Evolutionary conservation across 2,113 vertebrate genomes (phyloP).

Genomic region (Microcebus tavaratra): DNA sequence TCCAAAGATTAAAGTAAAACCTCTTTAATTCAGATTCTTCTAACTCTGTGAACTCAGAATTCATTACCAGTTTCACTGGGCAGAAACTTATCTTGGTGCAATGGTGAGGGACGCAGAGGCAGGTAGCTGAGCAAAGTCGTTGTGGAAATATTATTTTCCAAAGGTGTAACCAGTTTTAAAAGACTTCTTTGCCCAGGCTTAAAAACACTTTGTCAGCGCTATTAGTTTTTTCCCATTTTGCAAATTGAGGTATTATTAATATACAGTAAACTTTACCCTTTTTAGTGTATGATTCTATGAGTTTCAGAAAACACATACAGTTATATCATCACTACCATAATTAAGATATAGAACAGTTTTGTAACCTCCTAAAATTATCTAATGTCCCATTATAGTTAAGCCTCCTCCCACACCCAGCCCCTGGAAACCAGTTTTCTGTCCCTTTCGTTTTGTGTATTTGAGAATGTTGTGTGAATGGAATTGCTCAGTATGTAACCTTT

Average conservation of each 20-base stretch:
- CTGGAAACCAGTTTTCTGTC: background rate
- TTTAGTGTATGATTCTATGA: background rate
- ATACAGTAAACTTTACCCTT: background rate
- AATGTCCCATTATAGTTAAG: background rate
- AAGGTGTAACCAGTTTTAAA: background rate
- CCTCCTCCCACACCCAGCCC: background rate
- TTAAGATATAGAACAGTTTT: background rate
- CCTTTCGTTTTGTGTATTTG: background rate
- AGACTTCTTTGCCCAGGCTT: background rate
- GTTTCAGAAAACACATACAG: background rate
- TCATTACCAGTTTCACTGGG: background rate
- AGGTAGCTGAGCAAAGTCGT: background rate
- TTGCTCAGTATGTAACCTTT: background rate
- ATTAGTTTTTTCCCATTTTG: background rate
- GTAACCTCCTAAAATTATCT: background rate
- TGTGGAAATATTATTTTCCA: background rate
- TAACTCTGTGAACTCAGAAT: conserved; percentile 25
- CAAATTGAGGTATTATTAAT: background rate
- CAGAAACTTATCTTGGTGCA: background rate
- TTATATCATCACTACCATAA: background rate
- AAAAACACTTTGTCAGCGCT: background rate
- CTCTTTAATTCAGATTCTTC: conserved; percentile 20
- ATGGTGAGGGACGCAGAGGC: background rate
- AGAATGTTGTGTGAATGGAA: background rate
- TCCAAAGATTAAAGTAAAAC: conserved; percentile 44